Evolutionary conservation across 1,140 invertebrate species (phyloP), one percentile per base, ranked within the genome.

Genomic region (Bombyx mandarina): DNA sequence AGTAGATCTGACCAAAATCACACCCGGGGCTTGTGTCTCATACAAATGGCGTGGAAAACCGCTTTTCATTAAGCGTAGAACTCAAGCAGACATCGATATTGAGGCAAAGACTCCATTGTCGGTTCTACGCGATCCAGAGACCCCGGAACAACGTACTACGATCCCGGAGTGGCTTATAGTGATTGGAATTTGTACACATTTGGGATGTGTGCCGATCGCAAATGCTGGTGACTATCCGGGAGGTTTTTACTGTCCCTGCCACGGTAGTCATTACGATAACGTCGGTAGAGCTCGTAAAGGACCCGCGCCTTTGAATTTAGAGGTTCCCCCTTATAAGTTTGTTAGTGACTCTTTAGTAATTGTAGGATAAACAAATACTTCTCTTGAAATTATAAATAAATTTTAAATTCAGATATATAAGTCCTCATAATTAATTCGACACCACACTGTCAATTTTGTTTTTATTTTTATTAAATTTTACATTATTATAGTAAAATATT

Each of bases 181-280:
- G 1, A 82, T 97, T 61, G 96, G 95, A 60, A 92, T 98, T 52
- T 98, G 96, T 83, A 98, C 96, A 53, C 96, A 98, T 90, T 89
- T 98, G 57, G 96, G 95, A 63, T 96, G 95, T 87, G 91, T 96
- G 26, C 94, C 94, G 48, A 92, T 96, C 68, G 91, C 94, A 6
- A 93, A 95, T 76, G 90, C 93, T 53, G 94, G 96, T 49, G 95
- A 90, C 72, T 90, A 88, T 71, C 90, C 91, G 2, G 83, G 83
- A 7, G 95, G 96, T 12, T 97, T 95, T 73, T 97, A 95, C 76
- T 98, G 96, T 76, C 96, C 96, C 1, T 98, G 96, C 79, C 97
- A 98, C 71, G 96, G 96, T 35, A 97, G 96, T 58, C 96, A 98
- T 81, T 98, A 95, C 75, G 96, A 97, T 79, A 92, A 91, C 12